A percentile compares a stretch with the other conserved stretches of the same genome.
Conservation (phyloP, 2,888 invertebrate genomes). For the Micoletzkya japonica region DNA sequence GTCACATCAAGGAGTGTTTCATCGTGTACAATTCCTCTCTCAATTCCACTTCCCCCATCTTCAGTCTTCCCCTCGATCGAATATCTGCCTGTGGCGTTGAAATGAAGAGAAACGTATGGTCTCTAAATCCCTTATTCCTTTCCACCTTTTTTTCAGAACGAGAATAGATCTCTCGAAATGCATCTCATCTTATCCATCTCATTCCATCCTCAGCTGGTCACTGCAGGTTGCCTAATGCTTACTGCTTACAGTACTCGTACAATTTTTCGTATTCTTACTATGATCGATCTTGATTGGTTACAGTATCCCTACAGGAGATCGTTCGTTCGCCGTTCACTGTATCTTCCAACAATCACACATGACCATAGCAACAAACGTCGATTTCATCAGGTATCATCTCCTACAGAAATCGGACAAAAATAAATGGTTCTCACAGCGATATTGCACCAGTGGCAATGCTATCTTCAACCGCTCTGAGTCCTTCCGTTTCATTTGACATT, state of each 20-base stretch:
- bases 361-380: conserved; percentile 40
- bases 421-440: conserved; percentile 34
- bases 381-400: conserved; percentile 34
- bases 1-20: conserved; percentile 8
- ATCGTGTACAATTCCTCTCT: background rate
- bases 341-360: conserved; percentile 41
- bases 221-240: conserved; percentile 9
- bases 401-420: background rate
- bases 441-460: conserved; percentile 36
- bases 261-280: conserved; percentile 34
- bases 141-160: conserved; percentile 12
- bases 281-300: conserved; percentile 32
- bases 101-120: conserved; percentile 21
- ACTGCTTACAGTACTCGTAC: conserved; percentile 17
- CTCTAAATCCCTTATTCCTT: background rate
- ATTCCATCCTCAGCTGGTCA: conserved; percentile 24
- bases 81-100: conserved; percentile 15
- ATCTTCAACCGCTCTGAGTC: conserved; percentile 32
- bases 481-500: conserved; percentile 33
- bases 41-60: conserved; percentile 10
- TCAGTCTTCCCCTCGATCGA: conserved; percentile 10
- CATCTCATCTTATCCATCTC: conserved; percentile 8
- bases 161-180: conserved; percentile 18
- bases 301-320: conserved; percentile 31
- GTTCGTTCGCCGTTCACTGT: conserved; percentile 48